These are phyloP conservation scores for Pachymerium ferrugineum DNA, from an alignment of 2,888 invertebrate species.

Conservation along the genomic window DNA sequence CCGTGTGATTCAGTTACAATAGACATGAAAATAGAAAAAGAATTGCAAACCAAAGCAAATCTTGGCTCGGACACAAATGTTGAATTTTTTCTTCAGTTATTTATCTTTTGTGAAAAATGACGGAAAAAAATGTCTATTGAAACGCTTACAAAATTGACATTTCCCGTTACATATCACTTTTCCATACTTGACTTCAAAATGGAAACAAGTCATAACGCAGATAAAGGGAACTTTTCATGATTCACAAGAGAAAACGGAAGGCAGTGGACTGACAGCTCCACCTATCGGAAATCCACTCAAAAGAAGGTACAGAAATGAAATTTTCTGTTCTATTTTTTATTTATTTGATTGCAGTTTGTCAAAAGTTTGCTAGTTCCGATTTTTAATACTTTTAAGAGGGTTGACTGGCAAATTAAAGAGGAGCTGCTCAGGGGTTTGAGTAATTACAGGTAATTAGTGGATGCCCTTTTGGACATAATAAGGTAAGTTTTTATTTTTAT, in stretches of 20 bases:
- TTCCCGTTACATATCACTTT: too few species aligned
- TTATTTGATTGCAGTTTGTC: conserved; percentile 11
- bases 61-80: too few species aligned
- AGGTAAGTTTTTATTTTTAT: not conserved
- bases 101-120: too few species aligned
- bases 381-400: not conserved
- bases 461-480: not conserved
- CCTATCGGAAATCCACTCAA: not conserved
- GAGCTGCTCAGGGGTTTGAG: not conserved
- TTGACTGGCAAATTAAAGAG: not conserved
- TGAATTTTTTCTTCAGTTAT: too few species aligned
- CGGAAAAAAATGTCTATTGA: too few species aligned
- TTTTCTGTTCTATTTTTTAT: not conserved
- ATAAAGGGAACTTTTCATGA: not conserved
- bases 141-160: too few species aligned
- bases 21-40: too few species aligned
- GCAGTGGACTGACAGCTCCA: not conserved
- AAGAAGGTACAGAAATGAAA: not conserved
- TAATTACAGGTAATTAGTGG: not conserved
- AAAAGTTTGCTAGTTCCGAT: not conserved
- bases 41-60: too few species aligned
- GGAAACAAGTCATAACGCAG: not conserved
- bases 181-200: not conserved
- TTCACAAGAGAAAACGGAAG: not conserved
- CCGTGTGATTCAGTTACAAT: too few species aligned